Conservation (phyloP, 2,797 vertebrate genomes). For the Mormyrops boulengeri region DNA sequence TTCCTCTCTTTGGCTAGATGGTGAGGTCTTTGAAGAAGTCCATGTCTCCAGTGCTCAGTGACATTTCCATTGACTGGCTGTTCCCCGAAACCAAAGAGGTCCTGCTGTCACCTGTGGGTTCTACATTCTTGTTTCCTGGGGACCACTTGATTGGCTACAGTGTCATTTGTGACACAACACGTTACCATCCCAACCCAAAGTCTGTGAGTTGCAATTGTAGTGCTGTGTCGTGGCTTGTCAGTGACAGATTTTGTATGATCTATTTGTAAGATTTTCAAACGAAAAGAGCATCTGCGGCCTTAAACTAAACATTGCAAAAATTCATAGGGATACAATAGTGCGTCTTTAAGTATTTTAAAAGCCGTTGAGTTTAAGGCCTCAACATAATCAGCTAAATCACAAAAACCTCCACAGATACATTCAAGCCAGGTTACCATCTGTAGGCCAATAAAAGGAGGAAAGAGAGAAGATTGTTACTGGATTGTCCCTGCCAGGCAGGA, state of each 20-base stretch:
- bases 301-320: background rate
- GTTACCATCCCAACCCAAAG: slow-evolving; percentile 70
- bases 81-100: slow-evolving; percentile 86
- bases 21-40: slow-evolving; percentile 86
- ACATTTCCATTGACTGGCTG: slow-evolving; percentile 88
- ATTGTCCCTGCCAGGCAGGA: background rate
- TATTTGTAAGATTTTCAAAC: background rate
- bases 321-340: background rate
- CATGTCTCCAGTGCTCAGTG: slow-evolving; percentile 81
- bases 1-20: slow-evolving; percentile 64
- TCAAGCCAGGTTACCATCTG: background rate
- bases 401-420: background rate
- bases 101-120: slow-evolving; percentile 77
- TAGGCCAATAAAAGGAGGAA: background rate
- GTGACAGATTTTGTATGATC: background rate
- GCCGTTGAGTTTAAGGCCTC: background rate
- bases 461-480: background rate
- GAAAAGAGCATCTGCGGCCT: background rate
- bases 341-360: background rate
- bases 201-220: slow-evolving; percentile 64
- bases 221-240: background rate
- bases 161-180: slow-evolving; percentile 76
- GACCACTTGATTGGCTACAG: slow-evolving; percentile 81
- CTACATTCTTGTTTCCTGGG: slow-evolving; percentile 83
- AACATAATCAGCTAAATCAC: background rate